Percentiles rank a stretch among this genome's conserved stretches.
Conservation (phyloP, 2,113 vertebrate genomes). For the Formicarius rufipectus region DNA sequence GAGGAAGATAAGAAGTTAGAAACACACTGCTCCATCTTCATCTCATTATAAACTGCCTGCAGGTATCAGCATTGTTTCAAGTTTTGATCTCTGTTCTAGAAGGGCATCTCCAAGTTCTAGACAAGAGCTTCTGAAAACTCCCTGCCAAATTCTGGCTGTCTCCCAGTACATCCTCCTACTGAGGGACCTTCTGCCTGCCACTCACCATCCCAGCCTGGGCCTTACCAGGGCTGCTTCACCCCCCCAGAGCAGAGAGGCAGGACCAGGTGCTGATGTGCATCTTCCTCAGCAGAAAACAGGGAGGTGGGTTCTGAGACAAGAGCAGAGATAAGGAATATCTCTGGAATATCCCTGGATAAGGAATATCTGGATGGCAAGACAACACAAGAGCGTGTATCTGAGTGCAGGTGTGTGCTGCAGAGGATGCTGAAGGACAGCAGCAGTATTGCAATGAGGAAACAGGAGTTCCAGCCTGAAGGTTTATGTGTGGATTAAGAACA, state of each 20-base stretch:
- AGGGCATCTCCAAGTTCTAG: not conserved
- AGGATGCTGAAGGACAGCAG: not conserved
- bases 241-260: not conserved
- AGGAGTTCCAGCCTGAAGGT: not conserved
- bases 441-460: not conserved
- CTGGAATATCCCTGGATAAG: too few relatives aligned
- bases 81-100: not conserved
- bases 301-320: not conserved
- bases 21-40: not conserved
- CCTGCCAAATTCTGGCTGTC: not conserved
- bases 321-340: not conserved
- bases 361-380: not conserved
- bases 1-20: not conserved
- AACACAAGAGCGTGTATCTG: rapidly evolving
- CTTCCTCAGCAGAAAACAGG: not conserved
- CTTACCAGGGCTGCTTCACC: not conserved
- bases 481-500: not conserved
- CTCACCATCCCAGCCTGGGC: not conserved
- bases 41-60: not conserved
- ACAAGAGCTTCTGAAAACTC: not conserved
- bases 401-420: not conserved
- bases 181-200: not conserved
- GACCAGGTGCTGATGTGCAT: not conserved
- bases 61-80: not conserved
- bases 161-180: not conserved